Evolutionary conservation across 2,113 vertebrate genomes (phyloP), one percentile per base, ranked within the genome.

Genomic region (Euleptes europaea): DNA sequence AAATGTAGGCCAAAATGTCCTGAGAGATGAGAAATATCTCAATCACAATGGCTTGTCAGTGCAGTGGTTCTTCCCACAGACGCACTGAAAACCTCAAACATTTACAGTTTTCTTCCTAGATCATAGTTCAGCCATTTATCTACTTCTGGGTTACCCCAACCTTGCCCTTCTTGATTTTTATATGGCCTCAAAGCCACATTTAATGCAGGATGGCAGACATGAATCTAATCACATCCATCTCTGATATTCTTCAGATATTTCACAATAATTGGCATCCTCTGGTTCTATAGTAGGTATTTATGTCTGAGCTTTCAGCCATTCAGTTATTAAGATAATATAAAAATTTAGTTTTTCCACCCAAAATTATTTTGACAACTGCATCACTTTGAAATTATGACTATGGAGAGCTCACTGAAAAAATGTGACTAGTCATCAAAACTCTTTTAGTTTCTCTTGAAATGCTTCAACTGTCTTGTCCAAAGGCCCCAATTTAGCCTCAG

Each of bases 31-130:
- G 78, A 89, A 91, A 89, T 86, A 70, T 85, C 87, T 81, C 0
- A 0, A 86, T 89, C 65, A 63, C 85, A 94, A 89, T 87, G 91
- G 90, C 92, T 90, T 93, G 82, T 92, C 12, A 51, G 90, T 83
- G 78, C 80, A 26, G 1, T 1, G 70, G 90, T 92, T 94, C 86
- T 88, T 57, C 93, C 86, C 88, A 79, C 78, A 91, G 88, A 91
- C 79, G 82, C 5, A 89, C 82, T 88, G 88, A 93, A 28, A 84
- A 89, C 91, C 83, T 60, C 88, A 92, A 94, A 95, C 13, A 95
- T 87, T 93, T 31, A 82, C 87, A 88, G 87, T 95, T 96, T 95
- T 94, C 89, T 95, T 89, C 93, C 89, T 94, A 95, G 95, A 93
- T 95, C 94, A 91, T 92, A 90, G 82, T 91, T 97, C 93, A 94